Evolutionary conservation across 2,888 invertebrate species (phyloP).

Genomic region (Hyposoter dolosus): DNA sequence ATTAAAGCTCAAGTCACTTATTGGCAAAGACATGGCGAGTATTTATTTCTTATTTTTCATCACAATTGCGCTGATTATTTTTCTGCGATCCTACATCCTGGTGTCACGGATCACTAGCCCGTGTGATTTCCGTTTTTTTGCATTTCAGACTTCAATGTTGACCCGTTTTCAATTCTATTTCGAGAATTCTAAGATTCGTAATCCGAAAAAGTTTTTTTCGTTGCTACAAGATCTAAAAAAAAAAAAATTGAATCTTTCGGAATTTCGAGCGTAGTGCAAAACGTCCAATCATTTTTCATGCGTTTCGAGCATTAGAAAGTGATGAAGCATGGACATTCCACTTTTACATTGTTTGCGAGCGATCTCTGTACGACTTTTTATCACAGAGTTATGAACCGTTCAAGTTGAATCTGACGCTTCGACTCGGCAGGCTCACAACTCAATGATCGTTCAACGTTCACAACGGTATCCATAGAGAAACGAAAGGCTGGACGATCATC

Average conservation of each 20-base stretch:
- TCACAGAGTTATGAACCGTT: background rate
- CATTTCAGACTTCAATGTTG: background rate
- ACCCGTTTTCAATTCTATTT: background rate
- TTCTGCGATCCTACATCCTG: background rate
- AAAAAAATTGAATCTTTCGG: background rate
- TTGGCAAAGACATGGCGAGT: constrained; percentile 89
- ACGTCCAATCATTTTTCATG: background rate
- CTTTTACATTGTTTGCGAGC: background rate
- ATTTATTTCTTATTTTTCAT: constrained; percentile 11
- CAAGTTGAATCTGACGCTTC: background rate
- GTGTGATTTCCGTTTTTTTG: constrained; percentile 17
- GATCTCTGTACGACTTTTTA: background rate
- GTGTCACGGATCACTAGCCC: background rate
- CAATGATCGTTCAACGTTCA: background rate
- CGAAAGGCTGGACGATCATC: background rate
- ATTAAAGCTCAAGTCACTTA: constrained; percentile 91
- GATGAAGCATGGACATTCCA: background rate
- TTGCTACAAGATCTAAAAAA: background rate
- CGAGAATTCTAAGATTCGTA: background rate
- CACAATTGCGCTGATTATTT: background rate
- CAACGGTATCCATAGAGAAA: constrained; percentile 5
- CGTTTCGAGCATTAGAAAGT: background rate
- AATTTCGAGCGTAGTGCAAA: background rate
- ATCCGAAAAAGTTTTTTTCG: background rate
- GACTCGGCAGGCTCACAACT: background rate